Evolutionary conservation across 2,113 vertebrate genomes (phyloP), one percentile per base, ranked within the genome.

Genomic region (Cyanoliseus patagonus): DNA sequence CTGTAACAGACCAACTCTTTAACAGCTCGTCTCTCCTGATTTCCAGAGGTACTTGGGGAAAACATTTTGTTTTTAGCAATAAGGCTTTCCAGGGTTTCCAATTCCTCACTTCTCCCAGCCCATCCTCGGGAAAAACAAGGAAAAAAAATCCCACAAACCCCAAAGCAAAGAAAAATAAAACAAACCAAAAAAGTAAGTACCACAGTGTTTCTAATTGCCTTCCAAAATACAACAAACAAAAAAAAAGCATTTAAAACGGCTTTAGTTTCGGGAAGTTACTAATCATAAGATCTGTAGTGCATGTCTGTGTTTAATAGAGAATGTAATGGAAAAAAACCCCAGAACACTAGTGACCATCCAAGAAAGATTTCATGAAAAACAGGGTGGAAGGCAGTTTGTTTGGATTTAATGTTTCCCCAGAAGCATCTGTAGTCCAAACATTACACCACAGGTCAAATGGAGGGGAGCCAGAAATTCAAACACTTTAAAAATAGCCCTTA

Each of bases 341-440:
- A 91, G 55, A 93, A 82, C 53, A 88, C 83, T 30, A 94, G 64
- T 74, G 88, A 80, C 64, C 73, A 93, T 96, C 92, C 93, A 92
- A 95, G 94, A 93, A 96, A 93, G 83, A 93, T 78, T 95, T 93
- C 79, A 94, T 83, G 73, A 92, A 96, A 93, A 96, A 84, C 80
- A 96, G 77, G 66, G 92, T 92, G 80, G 88, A 93, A 95, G 33
- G 68, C 47, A 96, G 88, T 86, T 95, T 96, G 88, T 92, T 96
- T 86, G 92, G 93, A 88, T 90, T 94, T 93, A 86, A 95, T 72
- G 69, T 86, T 95, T 96, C 88, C 95, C 86, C 95, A 94, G 90
- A 87, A 96, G 92, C 95, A 97, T 92, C 88, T 95, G 76, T 93
- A 92, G 66, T 94, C 94, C 96, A 97, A 96, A 95, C 86, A 95